These are phyloP conservation scores for Acleris holmiana DNA, from an alignment of 2,888 invertebrate genomes.

Conservation along the genomic window DNA sequence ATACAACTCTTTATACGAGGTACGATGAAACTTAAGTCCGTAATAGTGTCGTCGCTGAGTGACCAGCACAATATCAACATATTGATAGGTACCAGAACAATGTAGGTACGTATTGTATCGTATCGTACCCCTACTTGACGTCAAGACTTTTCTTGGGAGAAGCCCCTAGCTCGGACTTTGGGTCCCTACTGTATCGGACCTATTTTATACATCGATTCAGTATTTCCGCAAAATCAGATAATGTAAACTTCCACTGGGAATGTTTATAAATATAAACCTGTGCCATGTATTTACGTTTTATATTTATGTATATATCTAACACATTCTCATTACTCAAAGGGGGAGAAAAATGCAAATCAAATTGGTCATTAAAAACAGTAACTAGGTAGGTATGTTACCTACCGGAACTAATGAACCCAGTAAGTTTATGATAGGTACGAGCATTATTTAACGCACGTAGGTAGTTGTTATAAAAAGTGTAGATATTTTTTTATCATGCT, in stretches of 20 bases:
- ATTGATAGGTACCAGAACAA: too few relatives aligned
- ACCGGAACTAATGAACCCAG: not conserved
- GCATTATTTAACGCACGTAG: not conserved
- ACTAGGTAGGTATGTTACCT: not conserved
- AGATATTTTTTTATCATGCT: constrained; percentile 8
- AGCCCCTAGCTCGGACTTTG: too few relatives aligned
- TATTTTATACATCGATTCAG: too few relatives aligned
- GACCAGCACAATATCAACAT: not conserved
- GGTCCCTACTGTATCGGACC: too few relatives aligned
- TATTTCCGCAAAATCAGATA: not conserved
- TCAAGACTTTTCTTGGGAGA: too few relatives aligned
- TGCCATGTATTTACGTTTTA: not conserved
- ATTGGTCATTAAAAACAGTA: too few relatives aligned
- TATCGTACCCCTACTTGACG: too few relatives aligned
- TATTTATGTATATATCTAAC: not conserved
- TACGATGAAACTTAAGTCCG: constrained; percentile 1
- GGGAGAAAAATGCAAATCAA: constrained; percentile 1
- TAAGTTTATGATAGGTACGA: not conserved
- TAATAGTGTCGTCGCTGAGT: not conserved
- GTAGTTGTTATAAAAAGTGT: not conserved
- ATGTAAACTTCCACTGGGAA: not conserved
- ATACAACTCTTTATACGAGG: too few relatives aligned
- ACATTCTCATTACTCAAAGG: not conserved
- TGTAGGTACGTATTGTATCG: too few relatives aligned
- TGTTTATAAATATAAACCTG: not conserved